A percentile compares a stretch with the other conserved stretches of the same genome.
Conservation (phyloP, 2,888 invertebrate genomes). For the Pammene fasciana region DNA sequence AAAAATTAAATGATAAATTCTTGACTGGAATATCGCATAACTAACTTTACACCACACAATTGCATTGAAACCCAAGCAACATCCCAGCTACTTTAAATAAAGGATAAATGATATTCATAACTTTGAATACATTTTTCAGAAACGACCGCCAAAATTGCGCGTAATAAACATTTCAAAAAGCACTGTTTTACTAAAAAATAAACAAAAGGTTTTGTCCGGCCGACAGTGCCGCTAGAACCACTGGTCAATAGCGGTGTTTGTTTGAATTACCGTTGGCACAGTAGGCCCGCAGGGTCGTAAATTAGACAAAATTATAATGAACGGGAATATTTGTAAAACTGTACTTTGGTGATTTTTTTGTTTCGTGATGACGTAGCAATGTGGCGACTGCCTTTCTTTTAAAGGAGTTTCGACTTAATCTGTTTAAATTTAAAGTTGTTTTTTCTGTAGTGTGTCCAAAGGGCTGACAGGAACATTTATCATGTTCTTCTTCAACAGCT, state of each 20-base stretch:
- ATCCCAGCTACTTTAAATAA: conserved; percentile 66
- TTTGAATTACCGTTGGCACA: conserved; percentile 64
- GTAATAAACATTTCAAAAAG: conserved; percentile 66
- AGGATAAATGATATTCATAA: conserved; percentile 60
- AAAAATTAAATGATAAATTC: neutral
- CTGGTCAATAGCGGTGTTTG: conserved; percentile 64
- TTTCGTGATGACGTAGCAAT: conserved; percentile 39
- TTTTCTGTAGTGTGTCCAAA: neutral
- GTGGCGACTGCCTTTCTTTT: neutral
- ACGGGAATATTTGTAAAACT: conserved; percentile 79
- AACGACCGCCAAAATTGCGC: conserved; percentile 70
- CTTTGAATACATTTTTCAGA: conserved; percentile 61
- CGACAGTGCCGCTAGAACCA: conserved; percentile 46
- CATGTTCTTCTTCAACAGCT: conserved; percentile 30
- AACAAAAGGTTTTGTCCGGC: conserved; percentile 55
- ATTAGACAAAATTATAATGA: conserved; percentile 69
- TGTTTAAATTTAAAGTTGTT: neutral
- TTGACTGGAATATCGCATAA: neutral
- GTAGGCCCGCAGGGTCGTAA: conserved; percentile 72
- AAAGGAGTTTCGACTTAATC: conserved; percentile 8
- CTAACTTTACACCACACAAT: conserved; percentile 27
- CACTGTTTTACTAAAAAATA: conserved; percentile 71
- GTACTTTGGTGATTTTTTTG: conserved; percentile 61
- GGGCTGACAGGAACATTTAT: conserved; percentile 18
- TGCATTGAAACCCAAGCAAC: conserved; percentile 43